Conservation (phyloP, 2,888 invertebrate species). For the Polia nebulosa region DNA sequence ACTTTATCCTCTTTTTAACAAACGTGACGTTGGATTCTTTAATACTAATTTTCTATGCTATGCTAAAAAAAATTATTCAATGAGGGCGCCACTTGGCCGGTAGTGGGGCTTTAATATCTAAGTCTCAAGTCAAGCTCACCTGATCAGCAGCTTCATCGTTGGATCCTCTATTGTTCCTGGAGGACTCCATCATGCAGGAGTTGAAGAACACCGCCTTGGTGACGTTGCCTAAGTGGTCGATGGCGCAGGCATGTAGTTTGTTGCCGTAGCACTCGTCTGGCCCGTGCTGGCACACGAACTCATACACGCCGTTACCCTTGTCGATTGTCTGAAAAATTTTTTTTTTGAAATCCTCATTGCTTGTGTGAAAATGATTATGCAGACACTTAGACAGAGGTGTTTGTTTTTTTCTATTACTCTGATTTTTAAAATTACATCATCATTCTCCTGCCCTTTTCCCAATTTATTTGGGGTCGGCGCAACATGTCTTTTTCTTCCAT, state of each 20-base stretch:
- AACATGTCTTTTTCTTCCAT: too few species aligned
- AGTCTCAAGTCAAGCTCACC: conserved; percentile 69
- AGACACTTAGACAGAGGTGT: too few species aligned
- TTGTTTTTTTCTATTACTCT: too few species aligned
- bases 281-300: conserved; percentile 95
- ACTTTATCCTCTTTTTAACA: too few species aligned
- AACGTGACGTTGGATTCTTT: too few species aligned
- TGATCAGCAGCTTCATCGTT: conserved; percentile 73
- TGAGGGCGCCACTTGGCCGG: too few species aligned
- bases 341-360: not conserved
- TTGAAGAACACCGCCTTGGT: conserved; percentile 91
- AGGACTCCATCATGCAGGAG: conserved; percentile 92
- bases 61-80: too few species aligned
- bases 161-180: conserved; percentile 64
- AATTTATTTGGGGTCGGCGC: too few species aligned
- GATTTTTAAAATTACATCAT: too few species aligned
- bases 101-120: too few species aligned
- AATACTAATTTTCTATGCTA: too few species aligned
- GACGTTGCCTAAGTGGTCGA: conserved; percentile 85
- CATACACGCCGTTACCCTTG: conserved; percentile 60
- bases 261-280: conserved; percentile 94
- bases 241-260: conserved; percentile 94
- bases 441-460: too few species aligned
- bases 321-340: conserved; percentile 62
- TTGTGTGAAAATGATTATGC: not conserved